Evolutionary conservation across 1,140 invertebrate species (phyloP), one percentile per base, ranked within the genome.

Genomic region (Cydia fagiglandana): DNA sequence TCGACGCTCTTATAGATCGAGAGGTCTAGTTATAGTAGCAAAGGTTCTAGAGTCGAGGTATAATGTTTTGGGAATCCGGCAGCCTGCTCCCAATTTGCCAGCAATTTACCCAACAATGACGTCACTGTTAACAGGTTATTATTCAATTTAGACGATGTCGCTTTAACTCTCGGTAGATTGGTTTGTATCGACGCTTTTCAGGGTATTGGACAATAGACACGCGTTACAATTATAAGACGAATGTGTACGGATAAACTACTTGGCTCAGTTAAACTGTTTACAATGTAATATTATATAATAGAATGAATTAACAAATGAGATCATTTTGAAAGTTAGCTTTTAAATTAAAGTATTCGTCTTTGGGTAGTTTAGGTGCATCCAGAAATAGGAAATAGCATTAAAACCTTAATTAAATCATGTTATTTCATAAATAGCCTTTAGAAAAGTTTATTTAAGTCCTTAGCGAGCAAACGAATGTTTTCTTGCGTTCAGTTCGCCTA

Each of bases 71-170:
- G 15, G 20, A 61, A 24, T 24, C 1, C 6, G n/a, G 56, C 2
- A 7, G 20, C 20, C 56, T 61, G 56, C 20, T 61, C 56, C 56
- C 56, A 61, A 61, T 61, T 61, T 61, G 10, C 17, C 56, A 61
- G 56, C 56, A 61, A 61, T 61, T 61, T 61, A 24, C 56, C 56
- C 56, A 61, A 61, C 17, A 61, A 61, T 61, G 56, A 61, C 56
- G 56, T 61, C 56, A 61, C 17, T 61, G 56, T 61, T 61, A 61
- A 61, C 56, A 61, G 56, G 56, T 61, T 61, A 61, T 61, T 61
- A 61, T 61, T 61, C 56, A 61, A 61, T 61, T 61, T 61, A 61
- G 56, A 10, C 56, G 56, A 61, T 61, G 56, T 61, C 56, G 56
- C 56, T 61, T 61, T 24, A 61, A 61, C 56, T 61, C 56, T 24